These are phyloP conservation scores for Hoplostethus mediterraneus DNA, from an alignment of 2,797 vertebrate genomes.

Conservation along the genomic window DNA sequence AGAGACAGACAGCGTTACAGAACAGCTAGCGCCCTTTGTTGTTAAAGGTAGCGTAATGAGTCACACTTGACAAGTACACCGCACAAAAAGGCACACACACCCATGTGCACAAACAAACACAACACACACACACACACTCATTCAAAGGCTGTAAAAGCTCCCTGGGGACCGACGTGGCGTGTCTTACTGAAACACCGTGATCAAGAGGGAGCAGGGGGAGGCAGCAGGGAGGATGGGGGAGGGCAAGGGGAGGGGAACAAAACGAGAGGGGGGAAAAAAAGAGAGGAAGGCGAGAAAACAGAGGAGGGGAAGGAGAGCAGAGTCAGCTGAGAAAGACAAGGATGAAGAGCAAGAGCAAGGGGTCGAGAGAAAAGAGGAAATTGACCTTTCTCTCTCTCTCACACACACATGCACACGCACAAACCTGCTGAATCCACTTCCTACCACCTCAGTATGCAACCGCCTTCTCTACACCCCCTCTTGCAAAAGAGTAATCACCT, in stretches of 20 bases:
- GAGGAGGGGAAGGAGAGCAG: constrained; percentile 36
- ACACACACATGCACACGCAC: constrained; percentile 21
- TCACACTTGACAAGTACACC: constrained; percentile 64
- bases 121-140: constrained; percentile 35
- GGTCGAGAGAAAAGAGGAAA: not conserved
- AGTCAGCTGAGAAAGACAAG: constrained; percentile 44
- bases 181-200: constrained; percentile 71
- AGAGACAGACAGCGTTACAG: constrained; percentile 17
- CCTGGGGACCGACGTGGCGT: constrained; percentile 61
- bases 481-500: constrained; percentile 49
- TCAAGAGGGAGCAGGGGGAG: constrained; percentile 66
- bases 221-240: constrained; percentile 24
- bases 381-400: constrained; percentile 1
- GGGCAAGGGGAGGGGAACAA: constrained; percentile 47
- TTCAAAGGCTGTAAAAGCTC: constrained; percentile 78
- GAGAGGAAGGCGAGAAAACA: constrained; percentile 45
- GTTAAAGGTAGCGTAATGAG: constrained; percentile 59
- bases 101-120: constrained; percentile 20
- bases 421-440: constrained; percentile 50
- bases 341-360: constrained; percentile 13
- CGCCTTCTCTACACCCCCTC: constrained; percentile 31
- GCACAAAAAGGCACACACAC: constrained; percentile 35
- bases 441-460: constrained; percentile 50
- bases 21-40: constrained; percentile 39
- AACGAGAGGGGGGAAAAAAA: constrained; percentile 44